Conservation (phyloP, 2,888 invertebrate genomes). For the Galeruca laticollis region DNA sequence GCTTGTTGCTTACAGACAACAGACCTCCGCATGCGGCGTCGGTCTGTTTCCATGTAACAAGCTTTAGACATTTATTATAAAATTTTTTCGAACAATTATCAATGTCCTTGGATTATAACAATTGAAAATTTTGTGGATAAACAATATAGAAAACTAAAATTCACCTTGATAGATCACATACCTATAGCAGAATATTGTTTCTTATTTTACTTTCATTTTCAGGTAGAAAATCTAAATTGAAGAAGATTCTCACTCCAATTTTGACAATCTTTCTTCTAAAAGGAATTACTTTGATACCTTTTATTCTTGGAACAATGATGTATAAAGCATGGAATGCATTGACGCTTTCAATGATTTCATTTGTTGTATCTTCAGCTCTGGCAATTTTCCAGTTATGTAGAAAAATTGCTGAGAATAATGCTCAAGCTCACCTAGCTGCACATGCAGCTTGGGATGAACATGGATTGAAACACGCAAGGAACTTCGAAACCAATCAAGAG, state of each 20-base stretch:
- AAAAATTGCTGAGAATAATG: conserved; percentile 86
- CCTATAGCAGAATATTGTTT: conserved; percentile 11
- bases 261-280: conserved; percentile 87
- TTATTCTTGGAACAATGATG: conserved; percentile 87
- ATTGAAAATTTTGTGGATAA: too few species aligned
- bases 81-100: too few species aligned
- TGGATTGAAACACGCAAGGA: conserved; percentile 66
- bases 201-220: conserved; percentile 29
- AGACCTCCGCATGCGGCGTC: too few species aligned
- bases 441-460: conserved; percentile 81
- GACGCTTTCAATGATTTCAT: conserved; percentile 89
- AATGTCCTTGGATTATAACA: too few species aligned
- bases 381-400: conserved; percentile 92
- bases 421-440: conserved; percentile 74
- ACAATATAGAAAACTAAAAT: too few species aligned
- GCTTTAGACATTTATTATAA: too few species aligned
- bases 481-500: conserved; percentile 62
- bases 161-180: too few species aligned
- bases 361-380: conserved; percentile 85
- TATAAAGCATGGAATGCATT: conserved; percentile 91
- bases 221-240: conserved; percentile 75
- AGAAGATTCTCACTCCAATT: conserved; percentile 88
- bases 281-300: conserved; percentile 87
- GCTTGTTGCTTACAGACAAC: too few species aligned
- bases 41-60: too few species aligned